Conservation (phyloP, 2,797 vertebrate species). For the Vireo griseus region DNA sequence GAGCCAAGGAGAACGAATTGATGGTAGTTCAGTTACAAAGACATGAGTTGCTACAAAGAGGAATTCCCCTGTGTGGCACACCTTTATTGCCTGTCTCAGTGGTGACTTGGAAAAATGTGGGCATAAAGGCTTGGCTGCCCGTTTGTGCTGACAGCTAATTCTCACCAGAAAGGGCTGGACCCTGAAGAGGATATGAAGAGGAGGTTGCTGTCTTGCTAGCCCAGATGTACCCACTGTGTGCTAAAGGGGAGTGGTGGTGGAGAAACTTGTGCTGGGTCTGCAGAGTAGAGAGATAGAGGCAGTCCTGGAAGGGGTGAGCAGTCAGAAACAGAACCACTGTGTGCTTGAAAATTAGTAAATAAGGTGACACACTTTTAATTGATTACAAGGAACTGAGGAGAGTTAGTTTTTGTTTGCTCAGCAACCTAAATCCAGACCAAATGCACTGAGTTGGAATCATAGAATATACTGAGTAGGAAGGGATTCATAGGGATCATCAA, state of each 20-base stretch:
- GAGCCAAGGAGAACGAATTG: not conserved
- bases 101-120: not conserved
- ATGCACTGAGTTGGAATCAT: not conserved
- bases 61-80: not conserved
- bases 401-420: not conserved
- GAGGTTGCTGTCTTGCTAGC: not conserved
- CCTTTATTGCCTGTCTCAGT: not conserved
- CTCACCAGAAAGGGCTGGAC: not conserved
- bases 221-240: not conserved
- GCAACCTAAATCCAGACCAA: not conserved
- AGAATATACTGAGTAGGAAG: too few relatives aligned
- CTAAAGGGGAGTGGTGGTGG: not conserved
- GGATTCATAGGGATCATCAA: not conserved
- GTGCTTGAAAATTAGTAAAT: not conserved
- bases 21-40: not conserved
- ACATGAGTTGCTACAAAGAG: not conserved
- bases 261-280: not conserved
- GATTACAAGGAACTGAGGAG: not conserved
- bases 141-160: not conserved
- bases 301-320: not conserved
- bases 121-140: not conserved
- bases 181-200: not conserved
- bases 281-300: not conserved
- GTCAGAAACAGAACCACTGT: not conserved
- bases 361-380: not conserved